Conservation (phyloP, 2,113 vertebrate genomes). For the Zingel zingel region DNA sequence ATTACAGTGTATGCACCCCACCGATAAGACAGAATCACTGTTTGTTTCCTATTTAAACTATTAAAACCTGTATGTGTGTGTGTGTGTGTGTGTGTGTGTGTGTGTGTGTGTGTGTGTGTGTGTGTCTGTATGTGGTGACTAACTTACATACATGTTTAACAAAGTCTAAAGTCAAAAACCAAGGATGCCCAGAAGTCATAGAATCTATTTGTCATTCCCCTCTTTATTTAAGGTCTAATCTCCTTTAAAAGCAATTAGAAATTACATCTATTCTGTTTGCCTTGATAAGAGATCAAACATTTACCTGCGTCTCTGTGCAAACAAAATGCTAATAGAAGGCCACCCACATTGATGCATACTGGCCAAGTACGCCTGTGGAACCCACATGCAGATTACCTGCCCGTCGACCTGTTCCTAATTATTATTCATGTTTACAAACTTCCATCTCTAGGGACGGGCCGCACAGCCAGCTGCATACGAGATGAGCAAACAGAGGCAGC, state of each 20-base stretch:
- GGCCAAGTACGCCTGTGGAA: slow-evolving; percentile 58
- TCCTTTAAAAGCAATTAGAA: slow-evolving; percentile 77
- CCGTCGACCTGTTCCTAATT: slow-evolving; percentile 82
- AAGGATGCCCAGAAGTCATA: slow-evolving; percentile 38
- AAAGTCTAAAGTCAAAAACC: slow-evolving; percentile 39
- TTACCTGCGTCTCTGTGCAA: slow-evolving; percentile 64
- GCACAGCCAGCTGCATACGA: slow-evolving; percentile 72
- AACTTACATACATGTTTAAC: slow-evolving; percentile 28
- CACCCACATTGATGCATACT: slow-evolving; percentile 67
- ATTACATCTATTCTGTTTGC: slow-evolving; percentile 72
- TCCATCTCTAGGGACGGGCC: slow-evolving; percentile 80
- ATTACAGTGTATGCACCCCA: background rate
- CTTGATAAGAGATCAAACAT: slow-evolving; percentile 75
- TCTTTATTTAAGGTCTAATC: slow-evolving; percentile 61
- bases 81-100: too few relatives aligned
- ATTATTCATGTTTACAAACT: slow-evolving; percentile 89
- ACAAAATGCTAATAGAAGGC: slow-evolving; percentile 78
- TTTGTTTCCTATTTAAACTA: slow-evolving; percentile 27
- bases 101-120: too few relatives aligned
- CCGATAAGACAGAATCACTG: slow-evolving; percentile 10
- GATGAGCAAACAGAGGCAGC: slow-evolving; percentile 80
- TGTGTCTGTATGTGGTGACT: too few relatives aligned
- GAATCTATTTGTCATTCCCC: slow-evolving; percentile 38
- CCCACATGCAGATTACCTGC: slow-evolving; percentile 85
- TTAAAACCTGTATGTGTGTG: too few relatives aligned